Percentiles rank a stretch among this genome's conserved stretches.
Conservation (phyloP, 2,113 vertebrate species). For the Psophia crepitans region DNA sequence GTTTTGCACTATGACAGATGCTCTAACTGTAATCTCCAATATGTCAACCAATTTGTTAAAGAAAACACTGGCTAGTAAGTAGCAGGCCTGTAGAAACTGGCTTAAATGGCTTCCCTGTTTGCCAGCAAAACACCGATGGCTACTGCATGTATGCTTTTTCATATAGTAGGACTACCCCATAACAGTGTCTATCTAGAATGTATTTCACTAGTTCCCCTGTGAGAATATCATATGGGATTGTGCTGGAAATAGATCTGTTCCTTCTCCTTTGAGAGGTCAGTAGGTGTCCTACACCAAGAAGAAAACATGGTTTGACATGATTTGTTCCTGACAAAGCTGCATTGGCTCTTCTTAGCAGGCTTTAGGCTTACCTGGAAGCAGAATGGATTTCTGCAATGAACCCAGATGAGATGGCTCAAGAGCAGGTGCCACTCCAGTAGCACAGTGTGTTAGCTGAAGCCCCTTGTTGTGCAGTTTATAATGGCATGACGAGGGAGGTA, state of each 20-base stretch:
- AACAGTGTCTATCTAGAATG: not conserved
- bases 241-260: not conserved
- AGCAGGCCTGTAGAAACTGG: not conserved
- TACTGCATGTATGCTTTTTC: not conserved
- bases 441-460: not conserved
- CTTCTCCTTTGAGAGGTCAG: not conserved
- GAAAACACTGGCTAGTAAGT: not conserved
- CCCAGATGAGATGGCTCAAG: not conserved
- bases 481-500: not conserved
- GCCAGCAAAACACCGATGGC: not conserved
- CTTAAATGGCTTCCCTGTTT: not conserved
- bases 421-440: not conserved
- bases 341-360: not conserved
- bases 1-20: not conserved
- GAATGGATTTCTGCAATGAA: not conserved
- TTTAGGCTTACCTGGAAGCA: not conserved
- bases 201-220: not conserved
- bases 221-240: not conserved
- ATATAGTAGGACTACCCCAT: not conserved
- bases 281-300: not conserved
- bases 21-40: not conserved
- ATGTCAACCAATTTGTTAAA: not conserved
- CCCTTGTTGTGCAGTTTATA: not conserved
- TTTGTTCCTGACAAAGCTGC: not conserved
- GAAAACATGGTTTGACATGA: not conserved